Conservation (phyloP, 2,113 vertebrate genomes). For the Nothocercus nigrocapillus region DNA sequence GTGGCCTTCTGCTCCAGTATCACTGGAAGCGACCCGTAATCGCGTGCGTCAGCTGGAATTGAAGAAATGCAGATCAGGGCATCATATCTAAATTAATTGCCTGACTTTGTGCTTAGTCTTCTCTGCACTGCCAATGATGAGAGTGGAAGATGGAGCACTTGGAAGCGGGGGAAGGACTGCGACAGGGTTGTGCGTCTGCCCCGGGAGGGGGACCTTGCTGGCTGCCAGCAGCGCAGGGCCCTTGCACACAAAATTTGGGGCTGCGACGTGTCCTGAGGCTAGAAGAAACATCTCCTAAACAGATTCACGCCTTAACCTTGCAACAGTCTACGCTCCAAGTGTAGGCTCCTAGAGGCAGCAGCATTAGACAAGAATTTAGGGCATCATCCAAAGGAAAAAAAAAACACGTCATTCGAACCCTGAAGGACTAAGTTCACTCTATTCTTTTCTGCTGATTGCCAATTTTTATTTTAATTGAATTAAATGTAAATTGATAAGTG, state of each 20-base stretch:
- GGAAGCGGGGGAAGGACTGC: slow-evolving; percentile 2
- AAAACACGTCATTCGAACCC: neutral
- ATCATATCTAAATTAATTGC: slow-evolving; percentile 51
- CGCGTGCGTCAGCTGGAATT: slow-evolving; percentile 8
- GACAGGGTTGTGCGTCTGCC: slow-evolving; percentile 20
- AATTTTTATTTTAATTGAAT: neutral
- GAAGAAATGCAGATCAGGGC: slow-evolving; percentile 32
- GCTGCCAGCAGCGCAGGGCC: neutral
- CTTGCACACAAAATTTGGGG: neutral
- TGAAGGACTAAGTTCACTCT: neutral
- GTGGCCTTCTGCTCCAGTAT: neutral
- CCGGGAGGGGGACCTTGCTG: slow-evolving; percentile 4
- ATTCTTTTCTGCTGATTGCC: neutral
- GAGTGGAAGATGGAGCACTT: slow-evolving; percentile 14
- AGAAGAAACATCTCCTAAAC: neutral
- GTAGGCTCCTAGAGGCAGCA: neutral
- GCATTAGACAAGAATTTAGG: neutral
- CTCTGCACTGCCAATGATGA: slow-evolving; percentile 1
- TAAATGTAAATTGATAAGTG: neutral
- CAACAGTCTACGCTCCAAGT: neutral
- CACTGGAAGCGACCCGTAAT: slow-evolving; percentile 11
- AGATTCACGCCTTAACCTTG: neutral
- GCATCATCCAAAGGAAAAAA: neutral
- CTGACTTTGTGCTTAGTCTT: slow-evolving; percentile 20
- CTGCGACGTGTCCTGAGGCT: neutral